phyloP scores from a whole-genome alignment of 2,113 vertebrate species.

The Leuciscus idus region DNA sequence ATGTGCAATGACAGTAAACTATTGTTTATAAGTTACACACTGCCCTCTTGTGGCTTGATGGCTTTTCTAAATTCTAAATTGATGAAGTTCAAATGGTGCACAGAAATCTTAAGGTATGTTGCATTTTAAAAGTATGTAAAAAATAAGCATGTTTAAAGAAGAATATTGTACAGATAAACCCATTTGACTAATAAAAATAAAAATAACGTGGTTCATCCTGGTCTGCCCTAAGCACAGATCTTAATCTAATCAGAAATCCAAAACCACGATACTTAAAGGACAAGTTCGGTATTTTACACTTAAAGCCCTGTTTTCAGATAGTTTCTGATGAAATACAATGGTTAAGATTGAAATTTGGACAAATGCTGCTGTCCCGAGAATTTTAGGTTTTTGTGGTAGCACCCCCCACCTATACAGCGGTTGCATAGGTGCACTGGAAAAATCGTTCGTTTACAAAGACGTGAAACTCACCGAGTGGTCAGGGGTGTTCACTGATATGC shows the following conservation, averaged over 20 bases:
- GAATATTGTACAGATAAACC: background rate
- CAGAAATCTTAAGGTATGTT: background rate
- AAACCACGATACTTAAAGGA: background rate
- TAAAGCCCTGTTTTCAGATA: no score
- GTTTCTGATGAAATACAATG: no score
- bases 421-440: no score
- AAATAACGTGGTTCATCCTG: background rate
- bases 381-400: no score
- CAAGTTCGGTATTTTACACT: no score
- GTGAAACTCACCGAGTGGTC: no score
- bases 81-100: background rate
- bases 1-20: background rate
- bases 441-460: no score
- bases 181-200: background rate
- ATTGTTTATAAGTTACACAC: constrained; percentile 17
- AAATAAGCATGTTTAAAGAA: background rate
- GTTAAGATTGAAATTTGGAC: no score
- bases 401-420: no score
- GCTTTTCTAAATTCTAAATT: background rate
- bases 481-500: no score
- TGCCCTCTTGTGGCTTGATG: constrained; percentile 53
- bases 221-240: background rate
- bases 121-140: background rate
- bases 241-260: background rate
- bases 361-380: no score